These are phyloP conservation scores for Drosophila murphyi DNA, from an alignment of 1,140 invertebrate genomes.

Conservation along the genomic window DNA sequence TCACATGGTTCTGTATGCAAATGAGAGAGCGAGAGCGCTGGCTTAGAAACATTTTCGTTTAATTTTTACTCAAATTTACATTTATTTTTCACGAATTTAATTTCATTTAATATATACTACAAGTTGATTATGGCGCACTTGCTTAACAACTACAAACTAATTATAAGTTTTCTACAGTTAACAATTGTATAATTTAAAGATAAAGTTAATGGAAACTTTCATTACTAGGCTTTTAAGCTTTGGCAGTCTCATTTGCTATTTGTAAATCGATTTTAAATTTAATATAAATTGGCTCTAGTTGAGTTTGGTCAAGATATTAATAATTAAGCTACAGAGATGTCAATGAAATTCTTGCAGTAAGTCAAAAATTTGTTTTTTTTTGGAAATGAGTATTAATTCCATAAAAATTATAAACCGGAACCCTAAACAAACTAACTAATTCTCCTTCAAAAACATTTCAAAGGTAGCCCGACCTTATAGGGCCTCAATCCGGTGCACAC, in stretches of 20 bases:
- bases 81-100: constrained; percentile 15
- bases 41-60: constrained; percentile 40
- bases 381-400: too few relatives aligned
- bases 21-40: constrained; percentile 11
- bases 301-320: too few relatives aligned
- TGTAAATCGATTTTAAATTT: too few relatives aligned
- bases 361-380: too few relatives aligned
- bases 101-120: constrained; percentile 6
- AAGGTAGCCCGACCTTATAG: too few relatives aligned
- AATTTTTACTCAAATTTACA: constrained; percentile 23
- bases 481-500: background rate
- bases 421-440: background rate
- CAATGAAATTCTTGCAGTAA: too few relatives aligned
- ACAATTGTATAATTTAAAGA: background rate
- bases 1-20: constrained; percentile 36
- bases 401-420: too few relatives aligned
- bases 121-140: constrained; percentile 21
- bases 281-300: too few relatives aligned
- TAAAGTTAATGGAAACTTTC: background rate
- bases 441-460: too few relatives aligned
- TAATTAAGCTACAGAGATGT: too few relatives aligned
- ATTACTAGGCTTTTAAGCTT: too few relatives aligned
- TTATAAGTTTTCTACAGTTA: constrained; percentile 14
- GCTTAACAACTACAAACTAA: constrained; percentile 32
- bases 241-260: background rate